Evolutionary conservation across 2,888 invertebrate genomes (phyloP), one percentile per base, ranked within the genome.

Genomic region (Magallana nippona): DNA sequence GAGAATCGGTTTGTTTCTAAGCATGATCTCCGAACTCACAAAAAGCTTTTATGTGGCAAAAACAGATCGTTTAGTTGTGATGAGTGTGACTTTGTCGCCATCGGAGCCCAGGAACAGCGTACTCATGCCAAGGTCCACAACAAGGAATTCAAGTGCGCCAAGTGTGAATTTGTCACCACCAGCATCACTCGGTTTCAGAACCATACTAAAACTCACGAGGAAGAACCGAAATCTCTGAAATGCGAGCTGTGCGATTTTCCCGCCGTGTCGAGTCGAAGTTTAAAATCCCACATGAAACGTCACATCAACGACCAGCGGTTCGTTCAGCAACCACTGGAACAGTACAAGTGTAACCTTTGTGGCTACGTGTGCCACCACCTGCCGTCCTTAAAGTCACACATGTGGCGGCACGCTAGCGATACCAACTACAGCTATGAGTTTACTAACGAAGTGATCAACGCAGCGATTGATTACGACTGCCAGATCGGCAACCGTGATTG

Each of bases 381-480:
- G 83, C 94, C 94, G 2, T 93, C 94, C 1, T 89, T 94, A 27
- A 94, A 94, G 86, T 93, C 93, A 1, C 94, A 94, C 89, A 93
- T 94, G 94, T 94, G 94, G 94, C 90, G 93, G 1, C 94, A 94
- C 87, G 93, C 94, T 22, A 92, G 92, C 79, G 93, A 93, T 82
- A 88, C 90, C 60, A 93, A 92, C 88, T 94, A 93, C 87, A 93
- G 92, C 86, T 94, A 94, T 79, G 91, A 92, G 85, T 90, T 91
- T 83, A 93, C 93, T 56, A 93, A 94, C 86, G 93, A 93, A 83
- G 91, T 93, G 77, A 94, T 94, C 82, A 94, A 93, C 86, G 92
- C 93, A 15, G 93, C 93, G 55, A 92, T 94, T 55, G 93, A 94
- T 83, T 92, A 92, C 85, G 93, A 93, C 84, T 88, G 90, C 55